phyloP scores from a whole-genome alignment of 2,888 invertebrate species.

The Pycnomerus fuliginosus region DNA sequence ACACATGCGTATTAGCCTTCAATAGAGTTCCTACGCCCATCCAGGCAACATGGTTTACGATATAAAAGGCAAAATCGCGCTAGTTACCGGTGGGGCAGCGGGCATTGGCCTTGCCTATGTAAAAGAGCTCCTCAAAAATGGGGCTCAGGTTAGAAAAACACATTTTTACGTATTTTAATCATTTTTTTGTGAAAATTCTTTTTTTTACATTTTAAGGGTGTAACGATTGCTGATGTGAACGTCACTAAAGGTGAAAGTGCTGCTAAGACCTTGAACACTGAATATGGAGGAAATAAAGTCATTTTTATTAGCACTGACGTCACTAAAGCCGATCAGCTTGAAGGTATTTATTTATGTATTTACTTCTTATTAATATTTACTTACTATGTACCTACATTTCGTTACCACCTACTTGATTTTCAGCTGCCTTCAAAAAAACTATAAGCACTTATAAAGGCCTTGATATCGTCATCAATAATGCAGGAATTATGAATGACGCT shows the following conservation, averaged over 20 bases:
- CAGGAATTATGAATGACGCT: slow-evolving; percentile 75
- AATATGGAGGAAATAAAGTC: slow-evolving; percentile 67
- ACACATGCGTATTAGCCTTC: too few species aligned
- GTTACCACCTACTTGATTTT: too few species aligned
- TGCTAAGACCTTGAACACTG: slow-evolving; percentile 60
- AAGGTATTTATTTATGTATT: too few species aligned
- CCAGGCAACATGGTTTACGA: slow-evolving; percentile 36
- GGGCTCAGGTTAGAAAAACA: slow-evolving; percentile 41
- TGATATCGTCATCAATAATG: slow-evolving; percentile 69
- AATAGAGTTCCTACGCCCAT: too few species aligned
- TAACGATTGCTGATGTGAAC: slow-evolving; percentile 42
- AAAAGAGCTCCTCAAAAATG: slow-evolving; percentile 52
- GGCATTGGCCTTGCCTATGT: slow-evolving; percentile 57
- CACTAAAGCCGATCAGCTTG: slow-evolving; percentile 70
- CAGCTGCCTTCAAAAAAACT: slow-evolving; percentile 49
- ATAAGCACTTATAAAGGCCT: slow-evolving; percentile 47
- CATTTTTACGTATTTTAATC: too few species aligned
- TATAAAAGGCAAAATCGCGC: slow-evolving; percentile 43
- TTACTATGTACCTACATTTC: slow-evolving; percentile 2
- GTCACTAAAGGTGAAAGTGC: slow-evolving; percentile 59
- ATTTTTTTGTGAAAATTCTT: slow-evolving; percentile 1
- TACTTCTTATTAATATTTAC: neutral
- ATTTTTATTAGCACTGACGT: slow-evolving; percentile 71
- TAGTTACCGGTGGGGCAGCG: slow-evolving; percentile 58
- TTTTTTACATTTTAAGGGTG: slow-evolving; percentile 31